Base-by-base conservation (phyloP, 2,113 vertebrate genomes). In the Gallinago paraguaiae region DNA sequence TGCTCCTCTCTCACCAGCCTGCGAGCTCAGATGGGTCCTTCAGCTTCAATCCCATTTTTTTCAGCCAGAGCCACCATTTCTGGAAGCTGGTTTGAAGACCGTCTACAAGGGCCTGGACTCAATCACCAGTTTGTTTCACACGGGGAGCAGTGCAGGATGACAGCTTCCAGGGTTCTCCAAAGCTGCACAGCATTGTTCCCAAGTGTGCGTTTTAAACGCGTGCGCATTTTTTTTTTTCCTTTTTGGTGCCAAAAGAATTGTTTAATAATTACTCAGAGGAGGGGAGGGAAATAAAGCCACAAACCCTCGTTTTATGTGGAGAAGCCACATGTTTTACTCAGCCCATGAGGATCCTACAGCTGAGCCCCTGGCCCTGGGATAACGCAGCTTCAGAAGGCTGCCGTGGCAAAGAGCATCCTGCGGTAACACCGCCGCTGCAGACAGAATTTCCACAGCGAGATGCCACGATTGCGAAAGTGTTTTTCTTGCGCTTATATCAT, bases 231-330 rank as follows among this genome's bases (percentile, higher is more conserved):
- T 33, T 45, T 22, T 43, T 48, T 48, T 28, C 25, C 41, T 22
- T 43, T 43, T 37, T 17, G 3, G 4, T 11, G 1, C 88, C 96
- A 83, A 41, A 80, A 94, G 87, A 92, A 95, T 91, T 93, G 92
- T 90, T 90, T 45, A 88, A 46, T 35, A 80, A 82, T 90, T 90
- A 72, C 88, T 96, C 90, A 85, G 82, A 96, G 90, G 80, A 86
- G 79, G 65, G 72, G 72, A 84, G 76, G 74, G 79, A 90, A 92
- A 90, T 18, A 80, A 93, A 94, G 63, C 88, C 93, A 65, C 77
- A 96, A 92, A 82, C 70, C 13, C 90, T 86, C 69, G 78, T 92
- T 93, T 90, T 67, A 91, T 93, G 94, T 90, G 82, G 84, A 85
- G 76, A 95, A 90, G 61, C 89, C 84, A 82, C 95, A 97, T 78